Base-by-base conservation (phyloP, 2,113 vertebrate genomes). In the Xiphophorus couchianus region DNA sequence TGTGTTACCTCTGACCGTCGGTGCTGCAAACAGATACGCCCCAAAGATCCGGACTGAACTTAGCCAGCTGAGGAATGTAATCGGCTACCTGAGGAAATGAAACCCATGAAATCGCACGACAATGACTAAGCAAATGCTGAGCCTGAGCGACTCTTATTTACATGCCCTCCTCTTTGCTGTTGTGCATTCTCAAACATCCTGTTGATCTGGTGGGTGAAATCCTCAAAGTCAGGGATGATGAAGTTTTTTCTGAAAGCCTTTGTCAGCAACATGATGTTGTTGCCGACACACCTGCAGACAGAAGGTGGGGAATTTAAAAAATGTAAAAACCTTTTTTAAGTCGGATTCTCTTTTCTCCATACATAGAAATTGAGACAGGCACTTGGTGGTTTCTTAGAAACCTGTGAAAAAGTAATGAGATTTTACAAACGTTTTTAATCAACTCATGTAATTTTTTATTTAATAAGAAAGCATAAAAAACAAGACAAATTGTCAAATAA, bases 11-110 rank as follows among this genome's bases (percentile, higher is more conserved):
- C 79, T 93, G 92, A 60, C 91, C 92, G 2, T 93, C 91, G 0
- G 91, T 87, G 0, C 91, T 93, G 78, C 92, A 93, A 33, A 92
- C 58, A 73, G 92, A 92, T 2, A 90, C 86, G 1, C 90, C 92
- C 96, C 96, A 97, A 5, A 96, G 93, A 51, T 96, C 94, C 44
- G 95, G 94, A 76, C 93, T 96, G 88, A 96, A 96, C 84, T 97
- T 97, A 31, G 96, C 96, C 89, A 97, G 91, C 67, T 97, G 96
- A 66, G 96, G 96, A 88, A 97, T 97, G 87, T 96, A 97, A 89
- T 96, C 93, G 5, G 96, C 95, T 44, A 97, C 96, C 96, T 97
- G 89, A 74, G 27, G 30, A 74, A 37, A 81, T 33, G 9, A 60
- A 69, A 33, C 19, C 69, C 9, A 35, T 11, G 1, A 68, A 62